Conservation (phyloP, 2,888 invertebrate genomes). For the Idaea aversata region DNA sequence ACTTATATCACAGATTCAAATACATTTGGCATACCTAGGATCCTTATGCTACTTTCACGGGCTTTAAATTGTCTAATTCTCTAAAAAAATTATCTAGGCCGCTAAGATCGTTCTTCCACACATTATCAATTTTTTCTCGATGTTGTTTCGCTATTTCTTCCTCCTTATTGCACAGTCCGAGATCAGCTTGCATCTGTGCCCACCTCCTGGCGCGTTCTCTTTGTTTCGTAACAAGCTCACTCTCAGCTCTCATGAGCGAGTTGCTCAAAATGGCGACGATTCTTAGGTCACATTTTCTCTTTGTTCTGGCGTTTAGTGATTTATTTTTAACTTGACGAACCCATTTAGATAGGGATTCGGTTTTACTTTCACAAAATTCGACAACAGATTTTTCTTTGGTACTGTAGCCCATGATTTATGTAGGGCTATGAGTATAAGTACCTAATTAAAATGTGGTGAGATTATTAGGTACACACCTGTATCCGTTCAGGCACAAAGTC, state of each 20-base stretch:
- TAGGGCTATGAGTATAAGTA: constrained; percentile 29
- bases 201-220: constrained; percentile 82
- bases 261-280: constrained; percentile 83
- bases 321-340: constrained; percentile 83
- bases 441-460: constrained; percentile 55
- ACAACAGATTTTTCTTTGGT: constrained; percentile 69
- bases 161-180: constrained; percentile 69
- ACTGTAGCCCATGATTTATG: constrained; percentile 67
- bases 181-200: constrained; percentile 78
- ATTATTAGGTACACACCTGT: constrained; percentile 71
- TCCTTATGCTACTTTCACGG: constrained; percentile 44
- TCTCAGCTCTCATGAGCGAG: constrained; percentile 81
- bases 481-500: constrained; percentile 68
- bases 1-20: constrained; percentile 77
- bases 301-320: constrained; percentile 78
- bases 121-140: constrained; percentile 68
- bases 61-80: constrained; percentile 82
- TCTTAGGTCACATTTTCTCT: constrained; percentile 81
- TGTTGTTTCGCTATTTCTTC: constrained; percentile 68
- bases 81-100: constrained; percentile 84
- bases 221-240: constrained; percentile 82
- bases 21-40: constrained; percentile 62
- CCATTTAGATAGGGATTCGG: constrained; percentile 81
- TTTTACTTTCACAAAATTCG: constrained; percentile 79
- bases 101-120: constrained; percentile 82